Evolutionary conservation across 92 coral and sea anemone species (phyloP), one percentile per base, ranked within the genome.

Genomic region (Ricordea florida): DNA sequence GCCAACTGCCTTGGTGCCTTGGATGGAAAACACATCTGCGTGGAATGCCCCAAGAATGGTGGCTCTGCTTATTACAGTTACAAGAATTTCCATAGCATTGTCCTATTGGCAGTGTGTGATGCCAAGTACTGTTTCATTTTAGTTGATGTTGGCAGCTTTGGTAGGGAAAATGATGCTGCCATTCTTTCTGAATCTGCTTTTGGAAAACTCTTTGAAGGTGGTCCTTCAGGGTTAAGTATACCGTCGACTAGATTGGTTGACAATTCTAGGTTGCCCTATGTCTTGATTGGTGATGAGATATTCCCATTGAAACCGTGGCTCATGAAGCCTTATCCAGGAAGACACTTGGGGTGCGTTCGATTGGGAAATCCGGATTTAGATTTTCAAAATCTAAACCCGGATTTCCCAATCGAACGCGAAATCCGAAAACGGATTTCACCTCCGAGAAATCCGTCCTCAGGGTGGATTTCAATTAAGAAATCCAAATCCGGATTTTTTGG

Each of bases 71-170:
- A 72, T 55, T 69, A 72, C 61, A 80, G 80, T 51, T 86, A 86
- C 68, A 86, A 74, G 52, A 83, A 75, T 37, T 80, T 38, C 27
- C 57, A 70, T 71, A 79, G 83, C 62, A 55, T 87, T 29, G 87
- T 87, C 30, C 72, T 80, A 10, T 22, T 87, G 92, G 92, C 87
- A 60, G 76, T 74, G 34, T 80, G 92, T 67, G 93, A 87, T 82
- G 88, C 85, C 34, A 56, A 79, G 24, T 87, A 69, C 42, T 50
- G 67, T 31, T 69, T 69, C 31, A 69, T 65, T 10, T 20, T 69
- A 5, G 44, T 65, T 29, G 52, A 76, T 30, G 22, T 50, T 33
- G 83, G 83, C 10, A 34, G 33, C 29, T 34, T 32, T 55, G 85
- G 85, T 0, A 44, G 69, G 27, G 57, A 46, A 14, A 78, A 78